phyloP scores from a whole-genome alignment of 64 coral and sea anemone genomes.

The Exaiptasia diaphana region DNA sequence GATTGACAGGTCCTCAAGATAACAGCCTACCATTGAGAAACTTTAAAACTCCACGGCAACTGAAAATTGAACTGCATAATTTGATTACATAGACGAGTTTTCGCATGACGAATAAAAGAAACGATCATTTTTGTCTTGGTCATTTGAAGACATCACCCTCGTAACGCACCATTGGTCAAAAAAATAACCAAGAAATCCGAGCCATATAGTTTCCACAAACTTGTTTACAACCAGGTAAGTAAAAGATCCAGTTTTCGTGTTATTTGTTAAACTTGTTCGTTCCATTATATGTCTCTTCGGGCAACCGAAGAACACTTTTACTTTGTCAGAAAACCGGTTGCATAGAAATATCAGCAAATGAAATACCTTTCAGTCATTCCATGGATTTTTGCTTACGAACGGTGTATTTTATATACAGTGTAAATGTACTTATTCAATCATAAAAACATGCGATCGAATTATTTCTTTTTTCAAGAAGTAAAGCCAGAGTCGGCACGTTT shows the following conservation, averaged over 20 bases:
- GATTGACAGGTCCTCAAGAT: not conserved
- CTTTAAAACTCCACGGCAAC: slow-evolving; percentile 19
- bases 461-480: not conserved
- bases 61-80: not conserved
- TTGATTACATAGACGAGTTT: slow-evolving; percentile 1
- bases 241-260: not conserved
- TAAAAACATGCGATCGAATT: not conserved
- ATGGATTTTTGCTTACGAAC: slow-evolving; percentile 70
- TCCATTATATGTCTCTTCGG: slow-evolving; percentile 57
- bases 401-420: not conserved
- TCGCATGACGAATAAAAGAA: slow-evolving; percentile 16
- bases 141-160: slow-evolving; percentile 1
- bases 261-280: slow-evolving; percentile 17
- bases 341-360: slow-evolving; percentile 61
- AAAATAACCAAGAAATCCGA: not conserved
- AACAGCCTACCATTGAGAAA: slow-evolving; percentile 2
- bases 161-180: not conserved
- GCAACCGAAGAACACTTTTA: slow-evolving; percentile 13
- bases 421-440: not conserved
- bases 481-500: not conserved
- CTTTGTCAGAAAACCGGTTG: slow-evolving; percentile 33
- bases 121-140: not conserved
- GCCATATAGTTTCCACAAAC: not conserved
- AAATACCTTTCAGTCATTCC: slow-evolving; percentile 50
- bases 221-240: too few species aligned